Percentiles rank a stretch among this genome's conserved stretches.
These are phyloP conservation scores for Grapholita molesta DNA, from an alignment of 1,140 invertebrate species.

Conservation along the genomic window DNA sequence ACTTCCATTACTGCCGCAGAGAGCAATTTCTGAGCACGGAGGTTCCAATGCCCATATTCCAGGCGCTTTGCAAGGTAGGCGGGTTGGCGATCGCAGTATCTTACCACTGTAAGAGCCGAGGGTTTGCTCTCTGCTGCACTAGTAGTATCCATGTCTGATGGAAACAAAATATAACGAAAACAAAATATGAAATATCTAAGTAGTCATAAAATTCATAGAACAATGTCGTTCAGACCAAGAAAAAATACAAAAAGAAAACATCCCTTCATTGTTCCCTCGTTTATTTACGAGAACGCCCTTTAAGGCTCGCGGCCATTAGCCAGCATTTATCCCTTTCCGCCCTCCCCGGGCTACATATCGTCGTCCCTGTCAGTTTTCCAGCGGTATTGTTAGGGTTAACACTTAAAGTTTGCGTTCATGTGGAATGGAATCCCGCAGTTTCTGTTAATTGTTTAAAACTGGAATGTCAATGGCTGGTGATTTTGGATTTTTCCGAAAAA, in stretches of 20 bases:
- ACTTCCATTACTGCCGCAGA: too few relatives aligned
- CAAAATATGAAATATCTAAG: slow-evolving; percentile 45
- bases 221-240: slow-evolving; percentile 33
- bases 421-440: not conserved
- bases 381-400: slow-evolving; percentile 47
- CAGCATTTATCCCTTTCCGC: slow-evolving; percentile 39
- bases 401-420: slow-evolving; percentile 44
- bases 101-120: too few relatives aligned
- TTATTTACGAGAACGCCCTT: slow-evolving; percentile 64
- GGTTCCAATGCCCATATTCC: too few relatives aligned
- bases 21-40: too few relatives aligned
- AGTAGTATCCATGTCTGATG: too few relatives aligned
- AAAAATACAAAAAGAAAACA: slow-evolving; percentile 49
- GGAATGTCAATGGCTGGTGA: not conserved
- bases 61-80: too few relatives aligned
- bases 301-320: slow-evolving; percentile 57
- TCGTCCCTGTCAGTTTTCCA: slow-evolving; percentile 41
- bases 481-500: not conserved
- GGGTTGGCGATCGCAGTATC: too few relatives aligned
- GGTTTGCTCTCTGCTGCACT: too few relatives aligned
- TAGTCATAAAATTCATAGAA: slow-evolving; percentile 39
- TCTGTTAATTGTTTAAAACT: not conserved
- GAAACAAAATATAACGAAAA: too few relatives aligned
- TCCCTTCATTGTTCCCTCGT: slow-evolving; percentile 62
- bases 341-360: slow-evolving; percentile 29